Conservation (phyloP, 1,140 invertebrate genomes). For the Apis laboriosa region DNA sequence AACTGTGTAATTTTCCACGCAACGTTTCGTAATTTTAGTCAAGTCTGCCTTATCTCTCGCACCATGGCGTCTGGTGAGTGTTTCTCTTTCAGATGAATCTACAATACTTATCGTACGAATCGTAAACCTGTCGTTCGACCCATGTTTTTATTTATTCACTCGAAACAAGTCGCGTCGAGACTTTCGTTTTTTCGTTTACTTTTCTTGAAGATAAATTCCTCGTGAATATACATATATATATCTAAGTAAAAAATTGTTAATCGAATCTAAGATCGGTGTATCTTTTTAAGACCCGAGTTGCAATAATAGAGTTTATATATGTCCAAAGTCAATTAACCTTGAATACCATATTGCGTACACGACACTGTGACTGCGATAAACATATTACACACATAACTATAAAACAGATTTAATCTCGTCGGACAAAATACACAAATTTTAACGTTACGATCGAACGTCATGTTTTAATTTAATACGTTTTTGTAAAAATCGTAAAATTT, state of each 20-base stretch:
- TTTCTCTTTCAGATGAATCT: not conserved
- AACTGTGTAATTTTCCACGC: not conserved
- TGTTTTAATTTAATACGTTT: not conserved
- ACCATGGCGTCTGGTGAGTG: slow-evolving; percentile 41
- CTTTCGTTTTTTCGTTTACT: not conserved
- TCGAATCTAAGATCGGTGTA: not conserved
- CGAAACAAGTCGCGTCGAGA: not conserved
- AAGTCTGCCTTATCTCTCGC: slow-evolving; percentile 27
- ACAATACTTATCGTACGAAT: not conserved
- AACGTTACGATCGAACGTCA: not conserved
- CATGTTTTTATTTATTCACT: not conserved
- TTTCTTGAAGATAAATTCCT: not conserved
- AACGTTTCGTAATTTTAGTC: slow-evolving; percentile 10
- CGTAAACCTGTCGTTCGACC: slow-evolving; percentile 6
- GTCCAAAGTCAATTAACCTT: slow-evolving; percentile 27
- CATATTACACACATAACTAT: not conserved
- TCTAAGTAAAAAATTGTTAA: slow-evolving; percentile 24
- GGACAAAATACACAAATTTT: not conserved
- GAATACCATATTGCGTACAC: not conserved
- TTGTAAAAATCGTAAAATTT: not conserved
- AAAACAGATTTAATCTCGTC: slow-evolving; percentile 2
- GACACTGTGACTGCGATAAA: slow-evolving; percentile 17
- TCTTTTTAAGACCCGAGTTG: not conserved
- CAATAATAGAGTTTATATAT: not conserved
- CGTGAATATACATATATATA: not conserved